Base-by-base conservation (phyloP, 2,113 vertebrate species). In the Erythrocercus mccallii region DNA sequence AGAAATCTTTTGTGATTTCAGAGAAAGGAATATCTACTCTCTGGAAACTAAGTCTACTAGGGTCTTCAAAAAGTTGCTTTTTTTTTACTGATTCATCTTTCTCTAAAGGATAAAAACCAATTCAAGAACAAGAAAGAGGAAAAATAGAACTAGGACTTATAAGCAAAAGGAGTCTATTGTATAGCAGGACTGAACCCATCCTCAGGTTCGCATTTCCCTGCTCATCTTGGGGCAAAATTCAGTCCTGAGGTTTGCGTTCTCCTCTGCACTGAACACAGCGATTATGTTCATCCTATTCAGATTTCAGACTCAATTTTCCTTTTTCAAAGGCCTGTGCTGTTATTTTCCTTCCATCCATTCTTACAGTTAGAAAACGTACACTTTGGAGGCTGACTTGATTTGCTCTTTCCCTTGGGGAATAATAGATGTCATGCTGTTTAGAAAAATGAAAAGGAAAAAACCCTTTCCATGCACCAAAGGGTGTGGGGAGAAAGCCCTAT, bases 271-370 rank as follows among this genome's bases (percentile, higher is more conserved):
- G 71, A 95, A 66, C 45, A 48, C 58, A 87, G 42, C 0, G 2
- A 90, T 96, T 93, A 58, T 68, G 45, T 70, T 90, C 71, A 71
- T 94, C 47, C 68, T 82, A 73, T 94, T 96, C 85, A 88, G 76
- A 94, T 88, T 90, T 66, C 56, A 90, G 44, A 73, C 35, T 88
- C 70, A 66, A 31, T 90, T 94, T 94, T 91, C 42, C 38, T 81
- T 91, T 94, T 79, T 93, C 70, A 80, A 61, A 88, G 57, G 15
- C 62, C 31, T 70, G 27, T 86, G 50, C 54, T 94, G 84, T 91
- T 95, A 86, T 90, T 95, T 90, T 80, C 85, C 60, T 91, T 76
- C 58, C 65, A 78, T 65, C 56, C 48, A 21, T 73, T 87, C 81
- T 79, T 79, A 62, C 27, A 64, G 68, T 86, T 88, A 84, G 68